Evolutionary conservation across 2,113 vertebrate genomes (phyloP).

Genomic region (Gymnarchus niloticus): DNA sequence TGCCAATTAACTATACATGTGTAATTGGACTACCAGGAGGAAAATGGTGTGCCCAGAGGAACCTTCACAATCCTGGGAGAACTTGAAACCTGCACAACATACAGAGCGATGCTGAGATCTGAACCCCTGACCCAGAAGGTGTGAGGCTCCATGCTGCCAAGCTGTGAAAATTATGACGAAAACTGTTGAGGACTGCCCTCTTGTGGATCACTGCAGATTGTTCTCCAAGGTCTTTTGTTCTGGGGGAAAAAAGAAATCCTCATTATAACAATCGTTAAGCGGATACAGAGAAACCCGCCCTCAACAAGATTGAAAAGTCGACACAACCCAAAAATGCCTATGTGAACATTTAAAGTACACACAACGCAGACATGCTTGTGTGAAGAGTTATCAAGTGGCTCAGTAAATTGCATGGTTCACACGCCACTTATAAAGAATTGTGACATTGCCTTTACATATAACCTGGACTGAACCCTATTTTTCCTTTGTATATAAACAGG

Average conservation of each 20-base stretch:
- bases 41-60: neutral
- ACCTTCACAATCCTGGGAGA: no score
- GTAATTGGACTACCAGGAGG: neutral
- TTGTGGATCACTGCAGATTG: neutral
- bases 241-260: neutral
- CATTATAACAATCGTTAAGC: neutral
- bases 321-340: neutral
- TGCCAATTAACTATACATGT: neutral
- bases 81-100: no score
- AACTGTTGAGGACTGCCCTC: constrained; percentile 1
- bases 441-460: neutral
- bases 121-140: neutral
- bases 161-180: neutral
- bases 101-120: neutral
- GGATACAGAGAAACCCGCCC: neutral
- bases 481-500: neutral
- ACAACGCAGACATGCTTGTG: neutral
- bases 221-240: neutral
- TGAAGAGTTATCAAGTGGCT: no score
- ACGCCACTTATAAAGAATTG: neutral
- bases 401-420: neutral
- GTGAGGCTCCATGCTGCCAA: neutral
- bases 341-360: neutral
- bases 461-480: neutral
- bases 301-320: neutral